Evolutionary conservation across 2,797 vertebrate genomes (phyloP).

Genomic region (Bufotes viridis): DNA sequence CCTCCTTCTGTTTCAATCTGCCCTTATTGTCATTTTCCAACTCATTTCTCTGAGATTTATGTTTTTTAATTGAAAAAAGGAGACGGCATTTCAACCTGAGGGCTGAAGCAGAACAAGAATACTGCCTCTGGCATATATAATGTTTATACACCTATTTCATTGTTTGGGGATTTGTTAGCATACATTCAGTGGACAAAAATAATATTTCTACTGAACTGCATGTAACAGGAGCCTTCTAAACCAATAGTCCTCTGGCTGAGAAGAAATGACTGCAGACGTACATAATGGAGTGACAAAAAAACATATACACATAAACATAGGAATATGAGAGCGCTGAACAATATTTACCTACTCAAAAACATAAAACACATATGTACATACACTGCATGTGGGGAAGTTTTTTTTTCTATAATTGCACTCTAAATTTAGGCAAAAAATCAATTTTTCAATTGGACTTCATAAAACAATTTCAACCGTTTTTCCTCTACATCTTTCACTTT

Average conservation of each 20-base stretch:
- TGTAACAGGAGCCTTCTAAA: neutral
- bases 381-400: no score
- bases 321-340: no score
- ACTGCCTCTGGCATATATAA: neutral
- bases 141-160: neutral
- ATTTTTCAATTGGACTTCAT: no score
- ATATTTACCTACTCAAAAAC: no score
- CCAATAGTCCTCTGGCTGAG: neutral
- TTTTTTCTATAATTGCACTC: no score
- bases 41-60: neutral
- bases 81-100: neutral
- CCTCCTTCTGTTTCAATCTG: neutral
- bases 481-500: no score
- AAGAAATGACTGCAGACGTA: neutral
- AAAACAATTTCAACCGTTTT: no score
- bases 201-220: neutral
- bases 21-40: neutral
- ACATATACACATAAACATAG: no score
- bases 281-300: no score
- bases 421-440: no score
- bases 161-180: neutral
- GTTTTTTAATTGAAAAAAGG: neutral
- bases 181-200: neutral
- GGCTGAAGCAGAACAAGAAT: neutral
- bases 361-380: no score